phyloP scores from a whole-genome alignment of 2,888 invertebrate species.

The Diplazon laetatorius region DNA sequence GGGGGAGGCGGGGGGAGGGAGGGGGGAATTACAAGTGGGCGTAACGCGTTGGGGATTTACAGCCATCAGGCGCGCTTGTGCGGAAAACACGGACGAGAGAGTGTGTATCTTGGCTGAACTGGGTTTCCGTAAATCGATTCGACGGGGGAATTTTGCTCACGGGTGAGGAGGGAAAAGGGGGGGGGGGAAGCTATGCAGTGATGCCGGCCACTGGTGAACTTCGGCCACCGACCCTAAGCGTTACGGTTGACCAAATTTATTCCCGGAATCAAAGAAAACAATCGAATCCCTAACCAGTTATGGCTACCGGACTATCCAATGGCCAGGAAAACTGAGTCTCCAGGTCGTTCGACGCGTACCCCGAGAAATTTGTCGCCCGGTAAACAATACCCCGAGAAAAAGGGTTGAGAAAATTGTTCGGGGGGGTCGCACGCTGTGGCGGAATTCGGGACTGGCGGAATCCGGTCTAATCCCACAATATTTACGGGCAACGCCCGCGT shows the following conservation, averaged over 20 bases:
- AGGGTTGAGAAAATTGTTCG: no score
- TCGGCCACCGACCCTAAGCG: background rate
- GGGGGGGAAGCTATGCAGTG: no score
- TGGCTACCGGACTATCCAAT: constrained; percentile 46
- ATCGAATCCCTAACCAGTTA: constrained; percentile 56
- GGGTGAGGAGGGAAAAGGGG: no score
- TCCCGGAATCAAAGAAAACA: constrained; percentile 45
- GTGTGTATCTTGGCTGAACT: no score
- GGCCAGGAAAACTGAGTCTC: constrained; percentile 9
- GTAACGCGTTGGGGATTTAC: constrained; percentile 54
- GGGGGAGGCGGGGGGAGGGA: no score
- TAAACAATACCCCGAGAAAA: constrained; percentile 59
- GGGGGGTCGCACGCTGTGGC: constrained; percentile 15
- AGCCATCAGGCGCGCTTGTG: constrained; percentile 30
- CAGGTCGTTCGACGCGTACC: constrained; percentile 1
- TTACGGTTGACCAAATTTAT: constrained; percentile 12
- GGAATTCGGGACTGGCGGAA: constrained; percentile 51
- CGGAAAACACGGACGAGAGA: constrained; percentile 39
- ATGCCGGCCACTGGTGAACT: no score
- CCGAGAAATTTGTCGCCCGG: constrained; percentile 21
- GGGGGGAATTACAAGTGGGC: constrained; percentile 59
- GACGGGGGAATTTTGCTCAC: background rate
- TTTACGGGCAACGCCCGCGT: constrained; percentile 67
- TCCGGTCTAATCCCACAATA: constrained; percentile 69
- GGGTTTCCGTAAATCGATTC: constrained; percentile 29